Conservation (phyloP, 2,888 invertebrate genomes). For the Synanthedon formicaeformis region DNA sequence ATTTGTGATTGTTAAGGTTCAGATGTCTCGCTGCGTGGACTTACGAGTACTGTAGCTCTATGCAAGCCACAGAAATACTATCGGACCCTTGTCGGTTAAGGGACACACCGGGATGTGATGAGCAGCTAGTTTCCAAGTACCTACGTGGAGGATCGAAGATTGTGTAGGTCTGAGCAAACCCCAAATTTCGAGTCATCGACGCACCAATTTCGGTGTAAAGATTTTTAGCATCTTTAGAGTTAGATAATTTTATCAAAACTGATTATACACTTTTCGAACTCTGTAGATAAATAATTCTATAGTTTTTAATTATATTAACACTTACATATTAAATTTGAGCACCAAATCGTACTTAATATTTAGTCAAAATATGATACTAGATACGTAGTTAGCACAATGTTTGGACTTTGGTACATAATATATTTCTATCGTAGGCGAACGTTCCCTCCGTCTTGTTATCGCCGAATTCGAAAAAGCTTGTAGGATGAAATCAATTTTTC, state of each 20-base stretch:
- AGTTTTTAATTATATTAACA: slow-evolving; percentile 54
- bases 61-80: neutral
- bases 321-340: slow-evolving; percentile 65
- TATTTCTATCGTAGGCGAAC: slow-evolving; percentile 31
- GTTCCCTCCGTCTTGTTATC: slow-evolving; percentile 34
- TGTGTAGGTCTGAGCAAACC: neutral
- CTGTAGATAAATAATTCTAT: slow-evolving; percentile 62
- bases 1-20: neutral
- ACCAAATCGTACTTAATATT: slow-evolving; percentile 71
- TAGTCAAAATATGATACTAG: slow-evolving; percentile 59
- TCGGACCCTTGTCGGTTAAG: neutral
- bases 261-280: slow-evolving; percentile 44
- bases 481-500: slow-evolving; percentile 46
- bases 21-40: neutral
- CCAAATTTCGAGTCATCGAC: neutral
- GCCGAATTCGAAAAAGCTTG: slow-evolving; percentile 35
- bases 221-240: slow-evolving; percentile 17
- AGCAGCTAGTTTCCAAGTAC: neutral
- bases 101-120: neutral
- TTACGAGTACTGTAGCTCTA: neutral
- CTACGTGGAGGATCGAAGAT: neutral
- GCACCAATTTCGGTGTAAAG: neutral
- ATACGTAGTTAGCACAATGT: slow-evolving; percentile 39
- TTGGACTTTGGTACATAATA: slow-evolving; percentile 24
- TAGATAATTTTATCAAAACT: slow-evolving; percentile 37